Evolutionary conservation across 2,113 vertebrate genomes (phyloP), one percentile per base, ranked within the genome.

Genomic region (Lasiurus borealis): DNA sequence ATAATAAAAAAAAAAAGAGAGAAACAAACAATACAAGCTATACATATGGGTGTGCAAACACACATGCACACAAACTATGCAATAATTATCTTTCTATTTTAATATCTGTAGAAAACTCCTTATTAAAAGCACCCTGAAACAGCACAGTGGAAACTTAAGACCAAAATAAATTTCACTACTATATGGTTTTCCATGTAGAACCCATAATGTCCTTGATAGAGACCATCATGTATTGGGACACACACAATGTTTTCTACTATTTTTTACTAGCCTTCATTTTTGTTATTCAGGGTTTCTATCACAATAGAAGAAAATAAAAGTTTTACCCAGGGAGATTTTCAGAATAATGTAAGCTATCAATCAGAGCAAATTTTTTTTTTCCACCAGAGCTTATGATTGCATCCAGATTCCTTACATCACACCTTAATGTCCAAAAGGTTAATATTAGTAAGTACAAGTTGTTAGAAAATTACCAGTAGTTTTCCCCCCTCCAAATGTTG

Each of bases 281-380:
- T 95, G 23, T 93, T 98, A 96, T 97, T 98, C 76, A 88, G 91
- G 94, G 95, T 96, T 98, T 96, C 97, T 91, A 96, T 97, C 95
- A 95, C 98, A 98, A 98, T 95, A 97, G 92, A 95, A 97, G 96
- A 98, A 98, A 98, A 98, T 98, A 98, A 97, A 98, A 96, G 94
- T 98, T 98, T 98, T 98, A 98, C 89, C 97, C 97, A 98, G 97
- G 98, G 98, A 95, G 97, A 98, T 97, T 98, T 98, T 97, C 98
- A 97, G 85, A 97, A 97, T 97, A 98, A 98, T 98, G 93, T 93
- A 97, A 96, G 97, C 21, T 98, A 98, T 98, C 98, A 97, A 98
- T 98, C 36, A 46, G 57, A 57, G 4, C 72, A 85, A 85, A 40
- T 40, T 2, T 93, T 94, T 98, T 59, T 59, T 97, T 97, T 76